Evolutionary conservation across 1,140 invertebrate genomes (phyloP), one percentile per base, ranked within the genome.

Genomic region (Drosophila pandora): DNA sequence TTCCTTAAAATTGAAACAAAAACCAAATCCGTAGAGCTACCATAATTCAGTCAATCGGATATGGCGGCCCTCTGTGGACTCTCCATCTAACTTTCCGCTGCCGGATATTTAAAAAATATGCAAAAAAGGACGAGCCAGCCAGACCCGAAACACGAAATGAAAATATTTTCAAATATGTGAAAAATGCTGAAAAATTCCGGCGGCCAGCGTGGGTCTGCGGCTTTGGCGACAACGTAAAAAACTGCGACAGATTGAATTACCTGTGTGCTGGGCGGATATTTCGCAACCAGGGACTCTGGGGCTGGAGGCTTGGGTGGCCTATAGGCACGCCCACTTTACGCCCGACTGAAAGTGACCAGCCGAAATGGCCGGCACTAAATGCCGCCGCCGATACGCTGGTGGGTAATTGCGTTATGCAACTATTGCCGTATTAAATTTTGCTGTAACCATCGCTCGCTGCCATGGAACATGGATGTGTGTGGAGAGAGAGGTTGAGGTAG

Each of bases 321-420:
- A 23, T 5, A 21, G n/a, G 28, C 53, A 13, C 32, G 47, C 32
- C 56, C 53, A 57, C 69, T 56, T 62, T 48, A 60, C 77, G 17
- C 43, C 43, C 43, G 7, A 22, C 21, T 74, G 60, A 67, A 54
- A 30, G 58, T 60, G 58, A 68, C 23, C 69, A 64, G 41, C 69
- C 54, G 43, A 74, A 65, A 58, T 59, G 60, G 30, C 54, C 72
- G 22, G 63, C 74, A 69, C 67, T 70, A 70, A 70, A 70, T 70
- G 55, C 58, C 57, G 55, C 58, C 57, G 83, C 67, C 83, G 75
- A 87, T 83, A 88, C 79, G 83, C 48, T 70, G 63, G 76, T 65
- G 72, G 84, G 79, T 88, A 88, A 88, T 88, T 88, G 84, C 79
- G 88, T 88, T 88, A 88, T 88, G 68, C 83, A 88, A 88, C 83